Conservation (phyloP, 2,888 invertebrate genomes). For the Teleiodes luculella region DNA sequence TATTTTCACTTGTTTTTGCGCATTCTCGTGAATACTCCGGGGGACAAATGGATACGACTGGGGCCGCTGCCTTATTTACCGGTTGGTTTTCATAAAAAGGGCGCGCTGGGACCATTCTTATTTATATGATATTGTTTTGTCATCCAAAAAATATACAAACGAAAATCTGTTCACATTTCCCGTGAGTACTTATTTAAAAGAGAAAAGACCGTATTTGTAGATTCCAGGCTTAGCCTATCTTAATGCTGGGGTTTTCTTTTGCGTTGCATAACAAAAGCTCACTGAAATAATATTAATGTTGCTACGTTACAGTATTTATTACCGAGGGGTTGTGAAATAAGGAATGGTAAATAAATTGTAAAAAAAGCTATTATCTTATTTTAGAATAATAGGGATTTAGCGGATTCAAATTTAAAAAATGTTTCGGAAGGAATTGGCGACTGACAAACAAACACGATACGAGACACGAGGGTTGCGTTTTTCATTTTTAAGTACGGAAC, state of each 20-base stretch:
- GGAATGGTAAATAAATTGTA: no score
- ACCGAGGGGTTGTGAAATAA: no score
- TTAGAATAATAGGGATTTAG: no score
- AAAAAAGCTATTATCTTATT: no score
- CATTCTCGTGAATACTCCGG: slow-evolving; percentile 57
- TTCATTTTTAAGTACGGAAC: no score
- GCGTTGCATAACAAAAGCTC: no score
- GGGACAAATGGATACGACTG: slow-evolving; percentile 56
- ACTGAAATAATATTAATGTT: background rate
- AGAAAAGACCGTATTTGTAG: background rate
- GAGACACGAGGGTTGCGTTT: no score
- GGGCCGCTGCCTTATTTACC: slow-evolving; percentile 58
- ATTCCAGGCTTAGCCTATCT: no score
- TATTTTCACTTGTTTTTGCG: slow-evolving; percentile 68
- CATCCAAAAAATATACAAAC: background rate
- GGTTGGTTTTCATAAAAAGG: slow-evolving; percentile 32
- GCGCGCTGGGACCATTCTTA: background rate
- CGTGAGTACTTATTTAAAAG: background rate
- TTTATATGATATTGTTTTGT: slow-evolving; percentile 9
- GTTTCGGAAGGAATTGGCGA: no score
- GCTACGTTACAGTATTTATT: background rate
- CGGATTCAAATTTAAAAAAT: no score
- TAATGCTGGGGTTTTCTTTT: no score
- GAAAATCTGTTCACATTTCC: background rate
- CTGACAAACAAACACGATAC: no score